Evolutionary conservation across 2,888 invertebrate species (phyloP).

Genomic region (Pegoplata infirma): DNA sequence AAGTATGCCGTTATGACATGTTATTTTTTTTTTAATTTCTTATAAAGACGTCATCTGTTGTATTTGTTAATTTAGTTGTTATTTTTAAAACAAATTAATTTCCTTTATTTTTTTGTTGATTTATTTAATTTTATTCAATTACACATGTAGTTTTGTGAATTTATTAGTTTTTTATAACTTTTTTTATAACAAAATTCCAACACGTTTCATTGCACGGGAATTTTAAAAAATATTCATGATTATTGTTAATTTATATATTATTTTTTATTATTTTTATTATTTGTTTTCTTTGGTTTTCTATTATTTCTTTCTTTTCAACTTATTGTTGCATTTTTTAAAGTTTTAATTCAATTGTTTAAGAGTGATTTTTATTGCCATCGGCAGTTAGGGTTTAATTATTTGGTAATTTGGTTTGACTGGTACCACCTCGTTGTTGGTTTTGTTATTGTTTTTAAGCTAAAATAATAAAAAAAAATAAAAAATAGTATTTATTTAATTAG

Average conservation of each 20-base stretch:
- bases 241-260: constrained; percentile 14
- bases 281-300: constrained; percentile 7
- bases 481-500: not conserved
- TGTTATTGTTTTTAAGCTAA: not conserved
- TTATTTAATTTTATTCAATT: not conserved
- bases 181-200: constrained; percentile 44
- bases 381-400: constrained; percentile 2
- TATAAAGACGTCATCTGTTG: not conserved
- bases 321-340: constrained; percentile 9
- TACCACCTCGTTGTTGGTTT: constrained; percentile 32
- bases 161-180: not conserved
- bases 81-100: not conserved
- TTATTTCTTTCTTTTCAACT: constrained; percentile 22
- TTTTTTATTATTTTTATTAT: constrained; percentile 7
- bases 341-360: constrained; percentile 5
- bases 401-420: constrained; percentile 41
- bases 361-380: constrained; percentile 9
- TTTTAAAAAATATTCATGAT: constrained; percentile 28
- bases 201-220: constrained; percentile 59
- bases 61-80: not conserved
- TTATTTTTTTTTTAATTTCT: not conserved
- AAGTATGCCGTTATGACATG: not conserved
- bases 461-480: not conserved
- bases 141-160: constrained; percentile 14
- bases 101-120: not conserved